Evolutionary conservation across 2,113 vertebrate species (phyloP).

Genomic region (Hemiprocne comata): DNA sequence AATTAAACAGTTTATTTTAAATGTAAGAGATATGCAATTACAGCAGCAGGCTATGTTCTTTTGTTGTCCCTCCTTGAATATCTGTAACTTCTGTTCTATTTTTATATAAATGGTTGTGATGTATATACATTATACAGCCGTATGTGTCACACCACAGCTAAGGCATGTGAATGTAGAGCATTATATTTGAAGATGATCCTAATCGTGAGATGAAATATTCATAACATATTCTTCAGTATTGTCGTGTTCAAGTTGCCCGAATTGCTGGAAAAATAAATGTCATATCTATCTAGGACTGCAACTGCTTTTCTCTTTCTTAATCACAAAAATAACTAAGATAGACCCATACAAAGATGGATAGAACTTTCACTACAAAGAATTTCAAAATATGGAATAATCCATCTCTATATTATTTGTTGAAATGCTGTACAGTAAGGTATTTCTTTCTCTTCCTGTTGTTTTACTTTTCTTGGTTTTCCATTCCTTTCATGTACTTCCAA

Average conservation of each 20-base stretch:
- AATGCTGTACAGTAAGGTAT: background rate
- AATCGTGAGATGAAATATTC: slow-evolving; percentile 33
- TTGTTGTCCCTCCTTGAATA: background rate
- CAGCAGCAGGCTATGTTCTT: background rate
- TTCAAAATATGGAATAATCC: slow-evolving; percentile 19
- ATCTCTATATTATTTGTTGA: slow-evolving; percentile 8
- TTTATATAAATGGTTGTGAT: background rate
- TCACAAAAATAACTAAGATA: slow-evolving; percentile 29
- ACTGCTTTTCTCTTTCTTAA: slow-evolving; percentile 10
- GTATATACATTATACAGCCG: background rate
- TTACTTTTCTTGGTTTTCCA: slow-evolving; percentile 36
- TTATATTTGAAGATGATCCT: slow-evolving; percentile 12
- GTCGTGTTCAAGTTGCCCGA: background rate
- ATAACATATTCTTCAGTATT: slow-evolving; percentile 15
- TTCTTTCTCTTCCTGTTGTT: slow-evolving; percentile 34
- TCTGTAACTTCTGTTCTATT: background rate
- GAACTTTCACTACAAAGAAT: background rate
- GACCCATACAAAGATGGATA: slow-evolving; percentile 6
- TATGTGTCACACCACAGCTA: background rate
- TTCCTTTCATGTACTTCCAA: slow-evolving; percentile 61
- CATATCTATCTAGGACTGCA: background rate
- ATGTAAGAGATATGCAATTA: background rate
- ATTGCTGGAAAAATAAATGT: background rate
- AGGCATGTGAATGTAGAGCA: background rate
- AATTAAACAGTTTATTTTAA: slow-evolving; percentile 17